phyloP scores from a whole-genome alignment of 2,113 vertebrate genomes.

The Choloepus hoffmanni region DNA sequence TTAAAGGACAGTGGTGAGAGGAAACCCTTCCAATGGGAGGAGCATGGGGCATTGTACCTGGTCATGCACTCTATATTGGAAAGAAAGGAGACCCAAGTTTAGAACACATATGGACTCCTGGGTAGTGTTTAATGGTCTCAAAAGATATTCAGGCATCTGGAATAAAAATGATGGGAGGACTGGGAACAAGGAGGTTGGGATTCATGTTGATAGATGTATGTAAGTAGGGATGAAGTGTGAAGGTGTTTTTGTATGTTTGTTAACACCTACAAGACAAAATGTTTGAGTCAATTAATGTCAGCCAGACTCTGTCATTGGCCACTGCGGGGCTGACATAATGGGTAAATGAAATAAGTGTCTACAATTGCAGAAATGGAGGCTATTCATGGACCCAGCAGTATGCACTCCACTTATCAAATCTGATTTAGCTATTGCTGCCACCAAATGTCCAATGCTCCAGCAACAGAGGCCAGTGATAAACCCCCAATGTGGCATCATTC shows the following conservation, averaged over 20 bases:
- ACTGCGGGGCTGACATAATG: neutral
- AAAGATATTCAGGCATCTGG: neutral
- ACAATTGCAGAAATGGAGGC: neutral
- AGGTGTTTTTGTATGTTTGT: neutral
- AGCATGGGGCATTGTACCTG: neutral
- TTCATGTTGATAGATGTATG: neutral
- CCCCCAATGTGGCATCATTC: neutral
- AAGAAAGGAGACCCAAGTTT: neutral
- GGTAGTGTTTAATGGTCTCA: neutral
- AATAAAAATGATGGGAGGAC: neutral
- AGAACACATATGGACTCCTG: neutral
- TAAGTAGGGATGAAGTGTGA: neutral
- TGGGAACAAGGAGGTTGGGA: neutral
- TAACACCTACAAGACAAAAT: neutral
- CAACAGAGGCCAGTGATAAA: neutral
- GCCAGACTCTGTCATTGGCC: neutral
- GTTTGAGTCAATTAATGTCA: neutral
- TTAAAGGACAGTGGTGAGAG: neutral
- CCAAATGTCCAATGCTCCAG: neutral
- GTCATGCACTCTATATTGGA: neutral
- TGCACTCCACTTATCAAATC: neutral
- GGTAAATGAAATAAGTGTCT: neutral
- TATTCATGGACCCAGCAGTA: neutral
- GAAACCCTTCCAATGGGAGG: neutral
- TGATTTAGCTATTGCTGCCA: neutral